Base-by-base conservation (phyloP, 2,888 invertebrate genomes). In the Drosophila fungiperda region DNA sequence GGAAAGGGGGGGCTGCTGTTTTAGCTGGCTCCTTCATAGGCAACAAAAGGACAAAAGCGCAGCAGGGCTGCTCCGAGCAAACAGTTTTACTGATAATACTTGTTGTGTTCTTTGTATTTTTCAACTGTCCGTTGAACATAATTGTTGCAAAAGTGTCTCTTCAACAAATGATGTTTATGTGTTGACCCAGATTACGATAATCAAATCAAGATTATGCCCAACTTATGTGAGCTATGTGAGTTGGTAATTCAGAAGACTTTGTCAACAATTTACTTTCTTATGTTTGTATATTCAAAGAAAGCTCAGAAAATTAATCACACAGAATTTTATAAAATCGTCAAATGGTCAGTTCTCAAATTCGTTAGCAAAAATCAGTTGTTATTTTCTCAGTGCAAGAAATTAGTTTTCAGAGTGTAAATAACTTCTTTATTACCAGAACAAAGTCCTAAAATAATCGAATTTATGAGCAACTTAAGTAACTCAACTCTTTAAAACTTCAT, bases 111-210 rank as follows among this genome's bases (percentile, higher is more conserved):
- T 15, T 20, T 23, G 7, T 11, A 15, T 26, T 48, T 17, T 11
- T 70, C 74, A 73, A 78, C 78, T 75, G 72, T 78, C 72, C 68
- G 57, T 69, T 77, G 67, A 49, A 68, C 74, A 57, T 23, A 23
- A 45, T 65, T 26, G 26, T 26, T 49, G 9, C 49, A 48, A 64
- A 48, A 53, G 42, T 75, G 40, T 58, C 63, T 40, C 20, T 35
- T 26, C 42, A 69, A 52, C 63, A 49, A 69, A 63, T 64, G 69
- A 59, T 36, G 65, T 62, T 69, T 45, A 80, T 80, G 65, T 64
- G 61, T 15, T 7, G 35, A 33, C 11, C 15, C 3, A 38, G 62
- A 26, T 62, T 61, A 40, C 55, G 55, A 68, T 60, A 62, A 62
- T 11, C 9, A 54, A 29, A 12, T 33, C 29, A 3, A 23, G 26